These are phyloP conservation scores for Doris montereyensis DNA, from an alignment of 2,888 invertebrate genomes.

Conservation along the genomic window DNA sequence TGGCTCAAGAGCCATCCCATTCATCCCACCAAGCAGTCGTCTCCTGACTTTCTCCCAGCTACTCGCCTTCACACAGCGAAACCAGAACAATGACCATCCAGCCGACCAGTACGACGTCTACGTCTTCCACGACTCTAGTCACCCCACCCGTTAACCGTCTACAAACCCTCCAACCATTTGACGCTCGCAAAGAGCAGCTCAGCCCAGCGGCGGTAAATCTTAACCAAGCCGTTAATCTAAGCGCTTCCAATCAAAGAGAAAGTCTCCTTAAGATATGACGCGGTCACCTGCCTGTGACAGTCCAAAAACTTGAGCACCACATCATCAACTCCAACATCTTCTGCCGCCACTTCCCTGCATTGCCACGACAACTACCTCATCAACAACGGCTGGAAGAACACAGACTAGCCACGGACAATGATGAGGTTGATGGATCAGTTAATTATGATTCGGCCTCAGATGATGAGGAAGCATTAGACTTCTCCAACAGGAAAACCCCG, in stretches of 20 bases:
- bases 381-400: neutral
- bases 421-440: slow-evolving; percentile 37
- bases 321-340: slow-evolving; percentile 56
- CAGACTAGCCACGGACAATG: neutral
- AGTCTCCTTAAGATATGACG: no score
- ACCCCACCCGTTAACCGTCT: slow-evolving; percentile 78
- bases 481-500: slow-evolving; percentile 55
- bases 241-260: no score
- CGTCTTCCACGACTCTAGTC: slow-evolving; percentile 7
- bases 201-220: slow-evolving; percentile 49
- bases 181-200: slow-evolving; percentile 77
- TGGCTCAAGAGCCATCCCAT: slow-evolving; percentile 55
- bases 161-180: slow-evolving; percentile 96
- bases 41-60: slow-evolving; percentile 53
- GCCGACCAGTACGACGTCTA: slow-evolving; percentile 40
- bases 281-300: slow-evolving; percentile 55
- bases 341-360: slow-evolving; percentile 48
- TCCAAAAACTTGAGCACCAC: slow-evolving; percentile 60
- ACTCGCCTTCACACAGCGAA: slow-evolving; percentile 41
- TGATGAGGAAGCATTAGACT: slow-evolving; percentile 54
- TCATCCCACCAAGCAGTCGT: slow-evolving; percentile 54
- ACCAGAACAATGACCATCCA: slow-evolving; percentile 7
- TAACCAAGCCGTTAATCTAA: slow-evolving; percentile 21
- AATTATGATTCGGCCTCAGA: slow-evolving; percentile 46
- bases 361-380: neutral